These are phyloP conservation scores for Lamellibrachia columna DNA, from an alignment of 2,888 invertebrate genomes.

Conservation along the genomic window DNA sequence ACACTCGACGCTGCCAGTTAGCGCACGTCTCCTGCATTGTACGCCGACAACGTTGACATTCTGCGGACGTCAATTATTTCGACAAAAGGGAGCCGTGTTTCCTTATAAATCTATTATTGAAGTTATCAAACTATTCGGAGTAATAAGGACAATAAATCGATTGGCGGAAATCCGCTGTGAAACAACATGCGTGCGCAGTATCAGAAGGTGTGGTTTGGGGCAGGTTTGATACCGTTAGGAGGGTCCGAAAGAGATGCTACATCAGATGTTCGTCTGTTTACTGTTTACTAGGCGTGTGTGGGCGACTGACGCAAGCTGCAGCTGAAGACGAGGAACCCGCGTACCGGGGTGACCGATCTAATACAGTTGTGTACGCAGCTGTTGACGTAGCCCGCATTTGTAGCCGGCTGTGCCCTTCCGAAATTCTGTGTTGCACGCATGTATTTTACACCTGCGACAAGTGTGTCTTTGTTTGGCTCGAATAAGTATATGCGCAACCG, in stretches of 20 bases:
- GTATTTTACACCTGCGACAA: neutral
- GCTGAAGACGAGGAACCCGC: neutral
- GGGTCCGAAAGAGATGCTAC: neutral
- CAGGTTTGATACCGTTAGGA: slow-evolving; percentile 7
- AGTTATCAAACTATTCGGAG: neutral
- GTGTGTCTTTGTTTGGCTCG: neutral
- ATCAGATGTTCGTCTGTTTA: neutral
- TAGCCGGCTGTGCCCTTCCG: neutral
- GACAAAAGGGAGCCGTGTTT: neutral
- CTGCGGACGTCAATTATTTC: neutral
- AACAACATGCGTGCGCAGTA: neutral
- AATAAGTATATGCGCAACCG: neutral
- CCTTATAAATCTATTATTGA: neutral
- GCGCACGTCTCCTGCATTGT: neutral
- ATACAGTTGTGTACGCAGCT: neutral
- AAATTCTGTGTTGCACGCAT: neutral
- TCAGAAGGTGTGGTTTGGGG: neutral
- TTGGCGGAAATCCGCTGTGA: neutral
- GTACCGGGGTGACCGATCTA: neutral
- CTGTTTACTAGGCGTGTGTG: neutral
- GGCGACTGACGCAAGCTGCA: neutral
- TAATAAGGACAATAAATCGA: neutral
- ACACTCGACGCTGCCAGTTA: neutral
- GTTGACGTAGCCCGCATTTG: neutral
- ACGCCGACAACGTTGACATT: neutral